Evolutionary conservation across 2,888 invertebrate genomes (phyloP).

Genomic region (Pollenia amentaria): DNA sequence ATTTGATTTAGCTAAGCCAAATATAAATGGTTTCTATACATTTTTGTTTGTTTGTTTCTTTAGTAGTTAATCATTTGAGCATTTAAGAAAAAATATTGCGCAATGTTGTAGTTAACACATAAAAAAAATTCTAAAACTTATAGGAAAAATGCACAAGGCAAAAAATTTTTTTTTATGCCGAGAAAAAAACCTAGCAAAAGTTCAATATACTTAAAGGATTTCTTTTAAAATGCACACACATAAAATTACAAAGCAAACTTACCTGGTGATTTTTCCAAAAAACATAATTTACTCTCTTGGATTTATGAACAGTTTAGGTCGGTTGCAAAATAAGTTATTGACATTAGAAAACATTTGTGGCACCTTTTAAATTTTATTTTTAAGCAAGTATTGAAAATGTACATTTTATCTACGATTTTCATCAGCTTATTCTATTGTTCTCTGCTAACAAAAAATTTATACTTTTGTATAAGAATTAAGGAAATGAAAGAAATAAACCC

Average conservation of each 20-base stretch:
- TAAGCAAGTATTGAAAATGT: too few relatives aligned
- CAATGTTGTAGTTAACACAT: conserved; percentile 27
- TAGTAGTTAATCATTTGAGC: conserved; percentile 42
- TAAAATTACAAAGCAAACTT: neutral
- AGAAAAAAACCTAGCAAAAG: conserved; percentile 41
- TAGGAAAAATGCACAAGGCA: neutral
- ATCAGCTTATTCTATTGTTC: too few relatives aligned
- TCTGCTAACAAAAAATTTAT: too few relatives aligned
- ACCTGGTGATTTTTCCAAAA: conserved; percentile 6
- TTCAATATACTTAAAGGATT: conserved; percentile 53
- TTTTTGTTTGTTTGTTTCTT: conserved; percentile 6
- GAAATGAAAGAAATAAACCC: too few relatives aligned
- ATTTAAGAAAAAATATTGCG: conserved; percentile 47
- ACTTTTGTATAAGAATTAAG: too few relatives aligned
- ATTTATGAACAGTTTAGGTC: too few relatives aligned
- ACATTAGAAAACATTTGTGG: neutral
- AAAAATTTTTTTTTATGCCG: conserved; percentile 4
- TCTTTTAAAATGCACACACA: neutral
- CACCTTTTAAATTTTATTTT: neutral
- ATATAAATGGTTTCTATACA: conserved; percentile 35
- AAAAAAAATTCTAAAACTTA: conserved; percentile 1
- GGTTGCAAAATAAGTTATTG: too few relatives aligned
- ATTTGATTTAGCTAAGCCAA: conserved; percentile 40
- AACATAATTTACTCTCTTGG: conserved; percentile 12
- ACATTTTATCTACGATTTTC: too few relatives aligned